Evolutionary conservation across 2,113 vertebrate genomes (phyloP), one percentile per base, ranked within the genome.

Genomic region (Limnothrissa miodon): DNA sequence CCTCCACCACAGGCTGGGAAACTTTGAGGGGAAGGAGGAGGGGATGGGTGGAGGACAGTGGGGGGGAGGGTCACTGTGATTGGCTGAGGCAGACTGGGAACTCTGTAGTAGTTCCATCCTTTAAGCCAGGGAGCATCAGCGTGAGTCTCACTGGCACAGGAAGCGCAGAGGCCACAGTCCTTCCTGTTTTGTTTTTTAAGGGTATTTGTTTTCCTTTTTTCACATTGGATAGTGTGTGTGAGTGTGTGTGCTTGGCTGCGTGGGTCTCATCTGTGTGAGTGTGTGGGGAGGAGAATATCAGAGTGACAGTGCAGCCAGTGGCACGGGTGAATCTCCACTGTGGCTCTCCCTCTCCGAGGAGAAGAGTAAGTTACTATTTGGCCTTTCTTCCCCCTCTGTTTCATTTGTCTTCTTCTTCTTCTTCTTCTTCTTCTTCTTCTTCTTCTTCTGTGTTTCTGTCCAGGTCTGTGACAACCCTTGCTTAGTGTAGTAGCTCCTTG

Each of bases 331-430:
- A 82, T 56, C 78, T 84, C 84, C 78, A 81, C 81, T 89, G 81
- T 87, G 84, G 83, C 87, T 87, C 87, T 89, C 86, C 87, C 88
- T 86, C 83, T 85, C 78, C 66, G 78, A 84, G 90, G 86, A 80
- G 83, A 53, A 88, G 90, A 91, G 94, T 95, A 93, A 94, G 93
- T 91, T 90, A n/a, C 79, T 25, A 9, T 70, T 82, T 84, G 36
- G 25, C 21, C 13, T 82, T 9, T 66, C 84, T 85, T 83, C 5
- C 46, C 85, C 62, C 36, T 66, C 39, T 44, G 81, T 56, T 66
- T 5, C 21, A 48, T 78, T 80, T 1, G 83, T n/a, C 51, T 25
- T 66, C 51, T 33, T 46, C 29, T 70, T 56, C 78, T 5, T n/a
- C 56, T 78, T 80, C 2, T 83, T n/a, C 46, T 25, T 66, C 51